Base-by-base conservation (phyloP, 2,797 vertebrate species). In the Buceros bicornis region DNA sequence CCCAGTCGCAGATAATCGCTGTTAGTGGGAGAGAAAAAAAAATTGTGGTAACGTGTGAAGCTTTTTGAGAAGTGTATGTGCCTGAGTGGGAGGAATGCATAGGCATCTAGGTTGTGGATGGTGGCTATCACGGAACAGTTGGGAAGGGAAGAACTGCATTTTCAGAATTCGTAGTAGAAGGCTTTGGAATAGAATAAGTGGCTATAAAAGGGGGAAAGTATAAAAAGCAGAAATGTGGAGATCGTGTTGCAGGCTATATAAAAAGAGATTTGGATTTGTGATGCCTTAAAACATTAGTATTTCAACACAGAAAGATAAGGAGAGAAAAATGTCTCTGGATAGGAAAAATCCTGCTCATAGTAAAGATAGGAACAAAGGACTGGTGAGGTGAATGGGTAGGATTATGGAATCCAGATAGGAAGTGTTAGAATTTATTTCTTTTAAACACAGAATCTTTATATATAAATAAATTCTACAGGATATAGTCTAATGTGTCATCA, bases 181-280 rank as follows among this genome's bases (percentile, higher is more conserved):
- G 33, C 33, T 94, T 91, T 84, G 51, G 40, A 89, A 57, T 58
- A 91, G 71, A 73, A 7, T 85, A 82, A 70, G 48, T 70, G 51
- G 13, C 33, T 87, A 28, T 77, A 87, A 94, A 82, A 93, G 51
- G 31, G 58, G 11, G 43, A 45, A 78, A 87, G 14, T 61, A 70
- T 93, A 76, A 90, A 90, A 96, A 94, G 43, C 62, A 89, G 51
- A 77, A 45, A 69, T 62, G 17, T 78, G 54, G 40, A 90, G 47
- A 84, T 57, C 4, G 3, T 66, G 37, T 77, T 90, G 35, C 33
- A 79, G 5, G 21, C 45, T 93, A 9, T 72, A 35, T 82, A 69
- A 84, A 89, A 89, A 72, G 21, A 64, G 19, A 33, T 43, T 87
- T 84, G n/a, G 26, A 69, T 89, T 91, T 90, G 35, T 84, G 58